These are phyloP conservation scores for Eupithecia pulchellata DNA, from an alignment of 2,888 invertebrate genomes.

Conservation along the genomic window DNA sequence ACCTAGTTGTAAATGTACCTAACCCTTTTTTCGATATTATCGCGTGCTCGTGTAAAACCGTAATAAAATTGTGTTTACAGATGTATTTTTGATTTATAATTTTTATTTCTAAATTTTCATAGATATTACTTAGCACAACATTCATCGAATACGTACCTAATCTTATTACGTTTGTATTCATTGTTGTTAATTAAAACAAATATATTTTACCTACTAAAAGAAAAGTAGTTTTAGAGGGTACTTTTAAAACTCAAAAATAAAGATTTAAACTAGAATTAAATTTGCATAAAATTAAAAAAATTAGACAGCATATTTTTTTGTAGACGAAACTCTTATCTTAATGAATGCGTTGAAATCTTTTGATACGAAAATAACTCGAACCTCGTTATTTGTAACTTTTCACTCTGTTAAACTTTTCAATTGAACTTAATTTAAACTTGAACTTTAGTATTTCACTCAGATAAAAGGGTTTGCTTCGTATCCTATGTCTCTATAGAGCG, in stretches of 20 bases:
- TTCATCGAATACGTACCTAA: not conserved
- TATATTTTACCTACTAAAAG: too few species aligned
- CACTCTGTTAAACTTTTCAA: not conserved
- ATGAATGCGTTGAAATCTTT: not conserved
- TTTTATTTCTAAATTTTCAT: slow-evolving; percentile 21
- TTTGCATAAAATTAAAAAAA: too few species aligned
- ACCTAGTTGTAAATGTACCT: slow-evolving; percentile 47
- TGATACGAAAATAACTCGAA: not conserved
- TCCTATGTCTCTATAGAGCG: not conserved
- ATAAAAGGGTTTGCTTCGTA: not conserved
- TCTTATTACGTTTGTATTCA: not conserved
- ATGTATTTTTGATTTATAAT: slow-evolving; percentile 50
- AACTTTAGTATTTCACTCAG: not conserved
- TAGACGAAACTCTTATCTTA: not conserved
- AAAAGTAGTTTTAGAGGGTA: too few species aligned
- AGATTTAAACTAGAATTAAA: too few species aligned
- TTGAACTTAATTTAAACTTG: not conserved
- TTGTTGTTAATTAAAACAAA: not conserved
- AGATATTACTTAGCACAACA: not conserved
- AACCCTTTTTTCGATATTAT: slow-evolving; percentile 49
- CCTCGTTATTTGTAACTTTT: not conserved
- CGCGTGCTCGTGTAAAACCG: slow-evolving; percentile 51
- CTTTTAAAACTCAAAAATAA: too few species aligned
- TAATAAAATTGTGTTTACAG: slow-evolving; percentile 62
- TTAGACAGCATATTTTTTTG: not conserved